These are phyloP conservation scores for Salvator merianae DNA, from an alignment of 2,113 vertebrate genomes.

Conservation along the genomic window DNA sequence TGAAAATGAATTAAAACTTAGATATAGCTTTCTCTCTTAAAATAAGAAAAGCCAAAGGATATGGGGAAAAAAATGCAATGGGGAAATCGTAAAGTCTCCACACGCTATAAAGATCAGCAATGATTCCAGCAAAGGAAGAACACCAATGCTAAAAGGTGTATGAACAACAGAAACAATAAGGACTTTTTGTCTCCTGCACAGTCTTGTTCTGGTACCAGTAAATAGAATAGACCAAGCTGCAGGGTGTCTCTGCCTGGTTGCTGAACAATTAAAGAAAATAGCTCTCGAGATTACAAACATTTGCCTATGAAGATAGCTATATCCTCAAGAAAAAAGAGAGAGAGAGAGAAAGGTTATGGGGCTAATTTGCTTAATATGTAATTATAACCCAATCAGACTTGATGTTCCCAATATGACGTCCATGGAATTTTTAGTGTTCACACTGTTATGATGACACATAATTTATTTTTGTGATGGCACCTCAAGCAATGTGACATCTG, in stretches of 20 bases:
- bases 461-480: conserved; percentile 43
- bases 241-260: conserved; percentile 52
- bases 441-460: conserved; percentile 41
- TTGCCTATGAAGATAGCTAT: conserved; percentile 48
- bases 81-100: conserved; percentile 16
- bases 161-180: conserved; percentile 1
- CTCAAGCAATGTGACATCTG: conserved; percentile 42
- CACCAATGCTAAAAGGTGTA: neutral
- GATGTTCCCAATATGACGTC: conserved; percentile 33
- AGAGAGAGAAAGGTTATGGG: conserved; percentile 13
- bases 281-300: conserved; percentile 44
- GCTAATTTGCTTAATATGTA: conserved; percentile 54
- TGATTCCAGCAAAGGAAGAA: conserved; percentile 24
- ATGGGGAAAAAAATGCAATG: neutral
- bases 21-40: neutral
- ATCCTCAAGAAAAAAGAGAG: conserved; percentile 27
- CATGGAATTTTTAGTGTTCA: conserved; percentile 45
- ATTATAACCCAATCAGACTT: conserved; percentile 64
- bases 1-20: too few species aligned
- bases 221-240: conserved; percentile 41
- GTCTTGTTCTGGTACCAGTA: conserved; percentile 51
- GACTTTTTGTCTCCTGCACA: conserved; percentile 24
- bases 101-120: conserved; percentile 8
- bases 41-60: neutral
- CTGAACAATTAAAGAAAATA: conserved; percentile 63